These are phyloP conservation scores for Drosophila hamatofila DNA, from an alignment of 2,888 invertebrate species.

Conservation along the genomic window DNA sequence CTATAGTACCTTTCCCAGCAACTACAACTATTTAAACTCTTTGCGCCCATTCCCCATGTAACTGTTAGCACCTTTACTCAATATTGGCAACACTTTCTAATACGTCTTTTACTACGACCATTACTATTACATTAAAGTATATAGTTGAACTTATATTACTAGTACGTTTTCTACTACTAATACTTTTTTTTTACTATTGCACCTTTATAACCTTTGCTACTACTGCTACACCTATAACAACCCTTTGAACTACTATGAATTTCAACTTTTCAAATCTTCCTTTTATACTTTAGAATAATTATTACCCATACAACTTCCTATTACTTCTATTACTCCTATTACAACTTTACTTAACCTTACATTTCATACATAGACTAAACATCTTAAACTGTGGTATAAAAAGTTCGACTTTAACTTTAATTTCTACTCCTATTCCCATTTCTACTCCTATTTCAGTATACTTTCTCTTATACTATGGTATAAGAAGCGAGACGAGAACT, in stretches of 20 bases:
- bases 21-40: not conserved
- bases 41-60: not conserved
- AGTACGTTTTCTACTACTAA: not conserved
- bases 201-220: not conserved
- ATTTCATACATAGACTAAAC: not conserved
- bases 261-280: not conserved
- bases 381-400: not conserved
- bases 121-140: not conserved
- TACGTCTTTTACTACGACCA: not conserved
- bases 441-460: too few species aligned
- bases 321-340: not conserved
- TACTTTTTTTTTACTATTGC: not conserved
- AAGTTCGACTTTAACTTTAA: not conserved
- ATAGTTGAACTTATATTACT: not conserved
- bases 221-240: not conserved
- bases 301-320: not conserved
- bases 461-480: too few species aligned
- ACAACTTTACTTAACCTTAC: not conserved
- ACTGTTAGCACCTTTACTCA: not conserved
- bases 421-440: too few species aligned
- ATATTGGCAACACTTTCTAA: not conserved
- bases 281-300: not conserved
- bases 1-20: not conserved
- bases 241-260: not conserved
- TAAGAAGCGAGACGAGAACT: too few species aligned